Base-by-base conservation (phyloP, 2,888 invertebrate species). In the Clitarchus hookeri region DNA sequence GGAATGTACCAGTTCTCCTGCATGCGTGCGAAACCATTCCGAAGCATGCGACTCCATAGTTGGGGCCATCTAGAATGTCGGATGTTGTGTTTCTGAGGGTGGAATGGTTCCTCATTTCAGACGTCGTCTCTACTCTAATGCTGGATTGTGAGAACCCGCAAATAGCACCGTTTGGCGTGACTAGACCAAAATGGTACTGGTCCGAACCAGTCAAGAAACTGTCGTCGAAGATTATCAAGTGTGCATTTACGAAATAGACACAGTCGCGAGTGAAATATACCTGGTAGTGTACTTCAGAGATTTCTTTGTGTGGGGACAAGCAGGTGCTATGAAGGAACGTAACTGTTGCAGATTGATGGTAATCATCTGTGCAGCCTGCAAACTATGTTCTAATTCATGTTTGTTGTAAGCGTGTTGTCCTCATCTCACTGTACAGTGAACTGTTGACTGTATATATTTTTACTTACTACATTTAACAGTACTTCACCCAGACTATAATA, bases 1-100 rank as follows among this genome's bases (percentile, higher is more conserved):
- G 65, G 65, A 65, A 65, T 65, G 65, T n/a, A n/a, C n/a, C 53
- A 53, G n/a, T 65, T 48, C 65, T 65, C 65, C 65, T 65, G 65
- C 65, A 65, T 65, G 65, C 6, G 6, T 65, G 19, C n/a, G 65
- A 65, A 65, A 65, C 65, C 65, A 65, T 65, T n/a, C 65, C n/a
- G 65, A 65, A 65, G 65, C 65, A 65, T 65, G 65, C 65, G 6
- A 65, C 65, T 65, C n/a, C 65, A n/a, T 65, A 65, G 65, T 65
- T 65, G 65, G 65, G 65, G n/a, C 65, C 48, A 48, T 23, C 65
- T 65, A n/a, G 65, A 19, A n/a, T 65, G 19, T 65, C 65, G 65
- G 65, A 65, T 65, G 65, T 65, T 65, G 65, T 65, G 65, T 65
- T 65, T 65, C 65, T 65, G 65, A 65, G 16, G 65, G 65, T 65